Evolutionary conservation across 2,797 vertebrate genomes (phyloP).

Genomic region (Vireo griseus): DNA sequence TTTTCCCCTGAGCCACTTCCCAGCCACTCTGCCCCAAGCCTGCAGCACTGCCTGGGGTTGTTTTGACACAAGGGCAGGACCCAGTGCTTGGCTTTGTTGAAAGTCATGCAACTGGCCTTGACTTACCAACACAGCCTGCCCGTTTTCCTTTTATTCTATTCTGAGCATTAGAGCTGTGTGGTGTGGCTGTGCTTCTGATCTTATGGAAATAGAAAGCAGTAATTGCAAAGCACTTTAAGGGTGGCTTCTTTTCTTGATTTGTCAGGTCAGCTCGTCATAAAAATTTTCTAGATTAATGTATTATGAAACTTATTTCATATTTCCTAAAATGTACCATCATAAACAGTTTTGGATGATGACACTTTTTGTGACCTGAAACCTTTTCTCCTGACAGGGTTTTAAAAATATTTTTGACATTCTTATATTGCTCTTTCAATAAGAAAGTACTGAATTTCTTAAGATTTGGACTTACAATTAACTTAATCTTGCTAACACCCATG

Average conservation of each 20-base stretch:
- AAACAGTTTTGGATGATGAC: neutral
- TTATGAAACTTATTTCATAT: neutral
- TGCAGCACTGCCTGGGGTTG: neutral
- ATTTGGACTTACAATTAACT: neutral
- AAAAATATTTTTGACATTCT: neutral
- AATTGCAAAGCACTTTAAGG: neutral
- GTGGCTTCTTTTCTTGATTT: neutral
- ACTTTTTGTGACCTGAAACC: neutral
- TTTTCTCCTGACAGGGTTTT: neutral
- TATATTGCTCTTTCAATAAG: neutral
- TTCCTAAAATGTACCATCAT: neutral
- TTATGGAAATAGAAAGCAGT: neutral
- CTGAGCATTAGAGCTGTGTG: neutral
- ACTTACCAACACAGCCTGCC: neutral
- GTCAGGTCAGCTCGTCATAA: neutral
- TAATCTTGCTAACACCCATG: neutral
- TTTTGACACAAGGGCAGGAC: neutral
- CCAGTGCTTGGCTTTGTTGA: neutral
- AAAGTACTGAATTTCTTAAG: neutral
- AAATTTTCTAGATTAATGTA: neutral
- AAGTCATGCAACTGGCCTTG: neutral
- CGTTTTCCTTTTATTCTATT: neutral
- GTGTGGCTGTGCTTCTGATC: neutral
- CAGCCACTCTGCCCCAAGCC: neutral
- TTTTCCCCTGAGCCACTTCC: neutral